These are phyloP conservation scores for Rostratula benghalensis DNA, from an alignment of 2,113 vertebrate genomes.

Conservation along the genomic window DNA sequence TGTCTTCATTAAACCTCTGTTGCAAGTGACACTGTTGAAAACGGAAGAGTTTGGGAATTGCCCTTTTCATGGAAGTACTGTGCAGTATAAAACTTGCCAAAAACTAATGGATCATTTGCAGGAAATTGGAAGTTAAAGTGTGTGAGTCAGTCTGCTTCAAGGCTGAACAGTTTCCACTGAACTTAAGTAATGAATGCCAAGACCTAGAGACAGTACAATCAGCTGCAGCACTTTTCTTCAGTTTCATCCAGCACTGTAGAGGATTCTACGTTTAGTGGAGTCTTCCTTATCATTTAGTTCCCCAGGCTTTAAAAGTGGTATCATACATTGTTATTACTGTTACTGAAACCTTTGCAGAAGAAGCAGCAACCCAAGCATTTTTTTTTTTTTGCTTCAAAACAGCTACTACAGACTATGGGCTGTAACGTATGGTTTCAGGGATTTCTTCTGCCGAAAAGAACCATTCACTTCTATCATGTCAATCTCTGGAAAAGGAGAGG, in stretches of 20 bases:
- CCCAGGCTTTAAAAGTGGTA: neutral
- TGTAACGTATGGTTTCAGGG: neutral
- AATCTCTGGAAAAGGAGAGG: neutral
- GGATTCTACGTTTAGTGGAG: neutral
- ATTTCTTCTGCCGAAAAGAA: neutral
- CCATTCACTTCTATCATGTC: neutral
- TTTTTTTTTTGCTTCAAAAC: neutral
- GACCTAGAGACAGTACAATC: slow-evolving; percentile 45
- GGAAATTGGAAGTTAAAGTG: slow-evolving; percentile 76
- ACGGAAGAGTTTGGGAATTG: neutral
- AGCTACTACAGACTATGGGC: neutral
- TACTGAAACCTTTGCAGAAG: neutral
- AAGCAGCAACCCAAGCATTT: neutral
- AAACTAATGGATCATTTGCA: slow-evolving; percentile 73
- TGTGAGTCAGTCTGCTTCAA: slow-evolving; percentile 77
- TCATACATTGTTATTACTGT: neutral
- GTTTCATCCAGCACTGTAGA: neutral
- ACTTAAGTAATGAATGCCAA: slow-evolving; percentile 76
- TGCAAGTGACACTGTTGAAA: neutral
- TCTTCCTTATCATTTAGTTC: neutral
- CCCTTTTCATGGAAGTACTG: slow-evolving; percentile 53
- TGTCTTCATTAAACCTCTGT: slow-evolving; percentile 2
- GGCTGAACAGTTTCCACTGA: slow-evolving; percentile 72
- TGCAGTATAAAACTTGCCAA: slow-evolving; percentile 62
- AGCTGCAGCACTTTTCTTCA: slow-evolving; percentile 9